Base-by-base conservation (phyloP, 2,888 invertebrate genomes). In the Agrochola lota region DNA sequence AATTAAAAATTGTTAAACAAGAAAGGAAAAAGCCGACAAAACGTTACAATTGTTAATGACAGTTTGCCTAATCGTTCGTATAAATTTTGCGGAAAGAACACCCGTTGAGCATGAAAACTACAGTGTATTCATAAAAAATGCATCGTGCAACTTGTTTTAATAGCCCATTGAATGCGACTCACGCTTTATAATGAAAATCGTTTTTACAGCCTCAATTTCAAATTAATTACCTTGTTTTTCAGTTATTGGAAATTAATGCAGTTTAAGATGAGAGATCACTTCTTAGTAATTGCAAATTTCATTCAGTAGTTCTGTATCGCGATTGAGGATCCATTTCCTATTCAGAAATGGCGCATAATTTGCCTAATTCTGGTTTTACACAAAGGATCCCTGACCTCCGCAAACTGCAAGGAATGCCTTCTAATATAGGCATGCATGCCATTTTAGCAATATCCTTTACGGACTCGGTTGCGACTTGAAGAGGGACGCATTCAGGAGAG, bases 31-130 rank as follows among this genome's bases (percentile, higher is more conserved):
- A 74, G 43, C 59, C 55, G 35, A 64, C 60, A 66, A 55, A 79
- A 72, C 76, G 30, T 59, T 71, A 49, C 23, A 80, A 35, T 80
- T 80, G 9, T 23, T 49, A 43, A 23, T 46, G 80, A 80, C 70
- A 60, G 70, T 79, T 62, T 43, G 62, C 30, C 55, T 77, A 77
- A 77, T 81, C 77, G 72, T 68, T 73, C 73, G 9, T 66, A 59
- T 69, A 78, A 70, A 75, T 75, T 63, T 78, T 67, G 35, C 81
- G 85, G 77, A 85, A 84, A 71, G 35, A 71, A 64, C 69, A 69
- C n/a, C 57, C 55, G 73, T 62, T 74, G 49, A 59, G 72, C 63
- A 70, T 75, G 57, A 77, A 84, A 72, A 70, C 35, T 73, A 57
- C 35, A 75, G 49, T 26, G 23, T 43, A n/a, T n/a, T 30, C 23